Conservation (phyloP, 2,113 vertebrate genomes). For the Cynocephalus volans region DNA sequence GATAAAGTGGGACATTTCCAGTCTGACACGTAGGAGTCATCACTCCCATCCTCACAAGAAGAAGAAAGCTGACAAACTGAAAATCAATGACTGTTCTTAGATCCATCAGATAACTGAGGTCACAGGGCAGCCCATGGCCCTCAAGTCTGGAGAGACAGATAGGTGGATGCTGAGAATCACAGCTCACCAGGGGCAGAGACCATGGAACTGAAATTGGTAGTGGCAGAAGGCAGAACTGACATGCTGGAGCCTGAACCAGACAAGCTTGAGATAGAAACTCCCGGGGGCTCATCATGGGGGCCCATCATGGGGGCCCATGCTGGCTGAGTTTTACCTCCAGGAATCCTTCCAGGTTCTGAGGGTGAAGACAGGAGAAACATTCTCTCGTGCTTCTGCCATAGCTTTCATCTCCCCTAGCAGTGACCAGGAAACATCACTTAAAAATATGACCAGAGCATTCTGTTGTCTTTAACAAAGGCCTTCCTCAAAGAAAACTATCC, state of each 20-base stretch:
- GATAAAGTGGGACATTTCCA: neutral
- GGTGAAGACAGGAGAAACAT: neutral
- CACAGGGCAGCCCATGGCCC: neutral
- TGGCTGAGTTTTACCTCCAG: neutral
- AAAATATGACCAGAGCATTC: neutral
- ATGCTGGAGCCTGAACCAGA: neutral
- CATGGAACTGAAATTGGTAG: too few species aligned
- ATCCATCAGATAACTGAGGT: neutral
- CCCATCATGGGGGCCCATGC: too few species aligned
- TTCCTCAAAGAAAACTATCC: neutral
- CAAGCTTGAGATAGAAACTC: neutral
- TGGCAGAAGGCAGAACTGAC: neutral
- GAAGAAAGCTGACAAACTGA: neutral
- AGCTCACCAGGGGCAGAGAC: neutral
- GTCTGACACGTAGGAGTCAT: neutral
- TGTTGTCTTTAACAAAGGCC: neutral
- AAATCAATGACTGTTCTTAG: neutral
- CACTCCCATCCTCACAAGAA: neutral
- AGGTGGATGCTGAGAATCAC: neutral
- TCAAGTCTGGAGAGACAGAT: neutral
- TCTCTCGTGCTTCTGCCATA: neutral
- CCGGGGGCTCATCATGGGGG: neutral
- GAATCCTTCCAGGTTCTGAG: neutral
- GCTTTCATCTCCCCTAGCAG: too few species aligned
- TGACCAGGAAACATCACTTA: neutral